Conservation (phyloP, 2,888 invertebrate genomes). For the Brachyopa scutellaris region DNA sequence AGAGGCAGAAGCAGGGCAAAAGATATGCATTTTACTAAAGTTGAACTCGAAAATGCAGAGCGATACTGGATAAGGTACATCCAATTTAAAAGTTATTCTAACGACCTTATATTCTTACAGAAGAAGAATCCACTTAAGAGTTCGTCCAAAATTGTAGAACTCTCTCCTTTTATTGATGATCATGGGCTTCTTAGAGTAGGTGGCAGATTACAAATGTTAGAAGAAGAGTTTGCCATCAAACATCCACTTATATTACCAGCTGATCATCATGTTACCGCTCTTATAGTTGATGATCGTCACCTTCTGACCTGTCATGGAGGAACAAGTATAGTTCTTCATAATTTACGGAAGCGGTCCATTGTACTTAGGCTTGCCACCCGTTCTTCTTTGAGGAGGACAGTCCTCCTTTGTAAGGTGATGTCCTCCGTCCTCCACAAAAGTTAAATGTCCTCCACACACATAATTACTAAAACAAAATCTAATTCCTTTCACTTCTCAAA, state of each 20-base stretch:
- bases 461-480: too few species aligned
- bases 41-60: slow-evolving; percentile 12
- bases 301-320: slow-evolving; percentile 13
- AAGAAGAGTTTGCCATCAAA: background rate
- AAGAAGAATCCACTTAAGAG: background rate
- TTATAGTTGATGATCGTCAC: slow-evolving; percentile 4
- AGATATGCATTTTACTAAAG: background rate
- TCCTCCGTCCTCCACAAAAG: too few species aligned
- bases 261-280: background rate
- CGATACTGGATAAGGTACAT: slow-evolving; percentile 28
- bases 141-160: background rate
- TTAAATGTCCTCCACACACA: too few species aligned
- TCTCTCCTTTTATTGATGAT: slow-evolving; percentile 16
- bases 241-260: slow-evolving; percentile 30
- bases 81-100: background rate
- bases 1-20: too few species aligned
- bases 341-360: too few species aligned
- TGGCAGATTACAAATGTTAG: slow-evolving; percentile 3
- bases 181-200: too few species aligned
- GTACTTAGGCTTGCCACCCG: too few species aligned
- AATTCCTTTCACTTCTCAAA: too few species aligned
- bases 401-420: too few species aligned
- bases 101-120: slow-evolving; percentile 4
- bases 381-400: too few species aligned
- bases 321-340: background rate